Base-by-base conservation (phyloP, 2,113 vertebrate species). In the Gallinago media region DNA sequence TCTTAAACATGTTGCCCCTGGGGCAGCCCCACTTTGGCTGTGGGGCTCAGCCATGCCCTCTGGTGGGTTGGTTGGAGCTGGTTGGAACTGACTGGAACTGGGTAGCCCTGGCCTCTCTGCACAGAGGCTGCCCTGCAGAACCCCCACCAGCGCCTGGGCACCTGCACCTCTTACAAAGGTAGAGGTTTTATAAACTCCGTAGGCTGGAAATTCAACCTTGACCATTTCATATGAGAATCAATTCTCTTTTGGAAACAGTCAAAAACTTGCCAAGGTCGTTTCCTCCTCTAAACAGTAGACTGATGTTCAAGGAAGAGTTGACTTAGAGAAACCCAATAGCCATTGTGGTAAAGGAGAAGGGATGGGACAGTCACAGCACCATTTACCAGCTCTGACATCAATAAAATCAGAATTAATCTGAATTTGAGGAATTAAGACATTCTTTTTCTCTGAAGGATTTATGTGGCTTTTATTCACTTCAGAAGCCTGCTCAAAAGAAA, bases 11-110 rank as follows among this genome's bases (percentile, higher is more conserved):
- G 0, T 3, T 72, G 59, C 3, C 9, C 6, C 4, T 0, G 0
- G 0, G 5, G 6, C 0, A 0, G 1, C 22, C 3, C 4, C 26
- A 18, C 3, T 4, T 1, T 0, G 3, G 6, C 46, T 1, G 3
- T 0, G 0, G n/a, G 25, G 23, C 65, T 23, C 29, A 47, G 16
- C 12, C 0, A 0, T 2, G 6, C 59, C 31, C 12, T 58, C 23
- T 0, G 0, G 3, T 9, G 72, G 3, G 15, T 2, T 0, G 1
- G 23, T 3, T 3, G 6, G 58, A 38, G 3, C 40, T 0, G 2
- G 6, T 23, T 78, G 82, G 59, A 38, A 9, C 32, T 0, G 1
- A 10, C 65, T 15, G 26, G 65, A 50, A 22, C n/a, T 0, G 0
- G 11, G 34, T 36, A 56, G 40, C 12, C 20, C 44, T 0, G 0